Percentiles rank a stretch among this genome's conserved stretches.
Conservation (phyloP, 2,888 invertebrate genomes). For the Drosophila bunnanda region DNA sequence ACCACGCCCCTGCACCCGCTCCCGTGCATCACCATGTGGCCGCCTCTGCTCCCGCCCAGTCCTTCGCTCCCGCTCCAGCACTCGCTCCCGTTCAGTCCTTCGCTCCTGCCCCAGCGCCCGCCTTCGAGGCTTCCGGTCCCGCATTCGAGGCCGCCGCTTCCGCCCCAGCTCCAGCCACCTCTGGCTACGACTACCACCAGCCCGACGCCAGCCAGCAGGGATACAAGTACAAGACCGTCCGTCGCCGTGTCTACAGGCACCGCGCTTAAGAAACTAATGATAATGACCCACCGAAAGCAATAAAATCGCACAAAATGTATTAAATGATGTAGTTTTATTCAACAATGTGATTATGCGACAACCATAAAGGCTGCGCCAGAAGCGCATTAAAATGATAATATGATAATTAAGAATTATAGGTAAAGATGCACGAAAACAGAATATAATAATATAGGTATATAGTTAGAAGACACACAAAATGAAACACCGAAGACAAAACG, state of each 20-base stretch:
- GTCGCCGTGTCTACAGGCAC: slow-evolving; percentile 67
- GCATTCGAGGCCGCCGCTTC: slow-evolving; percentile 62
- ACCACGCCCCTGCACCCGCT: slow-evolving; percentile 34
- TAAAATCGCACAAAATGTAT: slow-evolving; percentile 35
- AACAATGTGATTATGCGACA: slow-evolving; percentile 2
- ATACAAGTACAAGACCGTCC: slow-evolving; percentile 69
- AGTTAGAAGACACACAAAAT: slow-evolving; percentile 1
- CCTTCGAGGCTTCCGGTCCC: slow-evolving; percentile 44
- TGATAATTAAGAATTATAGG: slow-evolving; percentile 1
- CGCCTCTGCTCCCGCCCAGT: slow-evolving; percentile 44
- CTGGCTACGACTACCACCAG: slow-evolving; percentile 61
- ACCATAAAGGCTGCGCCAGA: slow-evolving; percentile 1
- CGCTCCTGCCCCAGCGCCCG: slow-evolving; percentile 54
- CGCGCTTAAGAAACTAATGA: slow-evolving; percentile 57
- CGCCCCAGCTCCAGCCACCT: slow-evolving; percentile 42
- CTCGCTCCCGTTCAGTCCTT: slow-evolving; percentile 37
- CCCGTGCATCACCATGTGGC: slow-evolving; percentile 41
- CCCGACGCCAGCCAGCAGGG: slow-evolving; percentile 53
- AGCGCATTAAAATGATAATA: slow-evolving; percentile 16
- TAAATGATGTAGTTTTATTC: slow-evolving; percentile 26
- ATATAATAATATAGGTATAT: slow-evolving; percentile 4
- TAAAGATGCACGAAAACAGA: not conserved
- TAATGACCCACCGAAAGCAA: slow-evolving; percentile 19
- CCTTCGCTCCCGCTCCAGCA: slow-evolving; percentile 43
- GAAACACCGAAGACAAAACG: slow-evolving; percentile 5